These are phyloP conservation scores for Argynnis bischoffii DNA, from an alignment of 2,888 invertebrate genomes.

Conservation along the genomic window DNA sequence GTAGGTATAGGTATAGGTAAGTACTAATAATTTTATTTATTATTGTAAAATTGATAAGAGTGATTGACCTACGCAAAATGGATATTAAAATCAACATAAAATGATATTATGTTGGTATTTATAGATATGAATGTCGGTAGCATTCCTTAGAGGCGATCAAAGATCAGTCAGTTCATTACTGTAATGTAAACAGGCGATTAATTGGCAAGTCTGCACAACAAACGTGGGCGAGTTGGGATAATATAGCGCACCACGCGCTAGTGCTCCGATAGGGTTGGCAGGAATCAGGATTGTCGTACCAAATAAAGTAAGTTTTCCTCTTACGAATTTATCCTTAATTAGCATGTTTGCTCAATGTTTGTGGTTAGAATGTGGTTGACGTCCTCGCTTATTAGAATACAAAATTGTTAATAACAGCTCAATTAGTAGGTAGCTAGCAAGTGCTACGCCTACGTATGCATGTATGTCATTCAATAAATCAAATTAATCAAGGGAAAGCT, in stretches of 20 bases:
- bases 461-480: too few relatives aligned
- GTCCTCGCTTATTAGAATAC: constrained; percentile 12
- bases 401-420: background rate
- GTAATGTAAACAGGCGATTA: constrained; percentile 50
- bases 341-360: constrained; percentile 15
- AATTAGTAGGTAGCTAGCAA: background rate
- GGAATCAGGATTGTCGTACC: background rate
- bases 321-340: constrained; percentile 18
- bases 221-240: constrained; percentile 39
- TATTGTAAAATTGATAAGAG: background rate
- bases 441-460: too few relatives aligned
- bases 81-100: constrained; percentile 19
- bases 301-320: constrained; percentile 15
- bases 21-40: too few relatives aligned
- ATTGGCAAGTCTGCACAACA: constrained; percentile 48
- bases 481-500: too few relatives aligned
- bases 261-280: constrained; percentile 12
- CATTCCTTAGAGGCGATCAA: constrained; percentile 34
- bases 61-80: constrained; percentile 3
- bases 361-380: constrained; percentile 8
- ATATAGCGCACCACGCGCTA: constrained; percentile 34
- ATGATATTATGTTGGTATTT: constrained; percentile 5
- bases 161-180: constrained; percentile 39
- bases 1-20: too few relatives aligned
- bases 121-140: constrained; percentile 12